These are phyloP conservation scores for Pinna nobilis DNA, from an alignment of 1,140 invertebrate genomes.

Conservation along the genomic window DNA sequence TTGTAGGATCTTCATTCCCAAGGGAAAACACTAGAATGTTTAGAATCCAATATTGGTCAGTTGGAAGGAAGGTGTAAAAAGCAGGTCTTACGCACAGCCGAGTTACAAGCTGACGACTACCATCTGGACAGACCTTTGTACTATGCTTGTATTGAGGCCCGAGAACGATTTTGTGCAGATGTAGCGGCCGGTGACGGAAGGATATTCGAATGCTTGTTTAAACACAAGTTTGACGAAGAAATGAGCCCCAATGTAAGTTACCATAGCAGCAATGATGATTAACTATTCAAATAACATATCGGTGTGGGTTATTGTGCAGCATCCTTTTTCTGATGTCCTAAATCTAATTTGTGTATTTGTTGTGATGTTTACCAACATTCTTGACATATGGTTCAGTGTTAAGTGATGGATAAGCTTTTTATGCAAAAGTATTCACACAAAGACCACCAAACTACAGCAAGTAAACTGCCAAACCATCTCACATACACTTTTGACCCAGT, in stretches of 20 bases:
- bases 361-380: no score
- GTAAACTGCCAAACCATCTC: no score
- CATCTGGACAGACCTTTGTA: constrained; percentile 93
- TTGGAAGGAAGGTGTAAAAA: constrained; percentile 79
- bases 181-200: constrained; percentile 80
- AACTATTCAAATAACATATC: no score
- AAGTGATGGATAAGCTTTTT: no score
- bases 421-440: no score
- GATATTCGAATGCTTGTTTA: constrained; percentile 91
- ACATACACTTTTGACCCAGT: no score
- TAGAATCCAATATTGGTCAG: constrained; percentile 80
- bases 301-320: no score
- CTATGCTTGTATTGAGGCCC: constrained; percentile 91
- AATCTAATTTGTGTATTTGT: no score
- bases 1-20: constrained; percentile 80
- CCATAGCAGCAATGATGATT: no score
- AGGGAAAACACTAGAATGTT: constrained; percentile 88
- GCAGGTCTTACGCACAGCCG: constrained; percentile 88
- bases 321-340: no score
- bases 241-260: constrained; percentile 77
- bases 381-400: no score
- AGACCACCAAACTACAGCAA: no score
- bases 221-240: constrained; percentile 86
- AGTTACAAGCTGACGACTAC: constrained; percentile 93
- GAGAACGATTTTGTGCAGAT: constrained; percentile 79